These are phyloP conservation scores for Caenorhabditis tropicalis DNA, from an alignment of 1,140 invertebrate species.

Conservation along the genomic window DNA sequence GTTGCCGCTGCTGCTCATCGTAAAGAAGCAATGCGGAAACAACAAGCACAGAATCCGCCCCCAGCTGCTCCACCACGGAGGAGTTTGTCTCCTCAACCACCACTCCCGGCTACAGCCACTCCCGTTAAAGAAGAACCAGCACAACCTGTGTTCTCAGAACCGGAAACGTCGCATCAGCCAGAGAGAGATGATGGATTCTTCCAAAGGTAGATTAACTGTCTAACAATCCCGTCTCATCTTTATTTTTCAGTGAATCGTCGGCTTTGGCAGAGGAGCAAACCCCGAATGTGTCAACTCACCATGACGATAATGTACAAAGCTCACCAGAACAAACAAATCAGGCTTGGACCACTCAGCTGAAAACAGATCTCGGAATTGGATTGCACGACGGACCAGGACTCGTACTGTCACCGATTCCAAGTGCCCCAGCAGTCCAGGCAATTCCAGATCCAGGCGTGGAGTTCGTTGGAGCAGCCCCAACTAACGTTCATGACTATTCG, in stretches of 20 bases:
- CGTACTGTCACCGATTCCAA: neutral
- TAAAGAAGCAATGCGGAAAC: constrained; percentile 7
- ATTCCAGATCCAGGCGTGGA: constrained; percentile 46
- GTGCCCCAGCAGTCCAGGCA: neutral
- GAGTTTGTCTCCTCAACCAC: constrained; percentile 33
- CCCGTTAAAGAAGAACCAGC: neutral
- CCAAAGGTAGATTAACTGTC: neutral
- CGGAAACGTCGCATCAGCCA: neutral
- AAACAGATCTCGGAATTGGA: constrained; percentile 46
- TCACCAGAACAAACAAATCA: constrained; percentile 41
- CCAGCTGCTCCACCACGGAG: neutral
- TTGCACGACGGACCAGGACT: neutral
- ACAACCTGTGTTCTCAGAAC: neutral
- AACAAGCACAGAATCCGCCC: constrained; percentile 3
- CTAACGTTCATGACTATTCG: constrained; percentile 24
- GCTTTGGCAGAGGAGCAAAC: constrained; percentile 11
- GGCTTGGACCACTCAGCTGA: constrained; percentile 48
- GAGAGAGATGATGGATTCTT: constrained; percentile 18
- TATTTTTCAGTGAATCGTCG: constrained; percentile 16
- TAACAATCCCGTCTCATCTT: neutral
- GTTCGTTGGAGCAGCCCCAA: constrained; percentile 31
- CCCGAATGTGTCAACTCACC: constrained; percentile 29
- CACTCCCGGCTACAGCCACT: neutral
- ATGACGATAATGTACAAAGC: constrained; percentile 43
- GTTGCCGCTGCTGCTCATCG: constrained; percentile 50